Evolutionary conservation across 2,888 invertebrate genomes (phyloP).

Genomic region (Gari tellinella): DNA sequence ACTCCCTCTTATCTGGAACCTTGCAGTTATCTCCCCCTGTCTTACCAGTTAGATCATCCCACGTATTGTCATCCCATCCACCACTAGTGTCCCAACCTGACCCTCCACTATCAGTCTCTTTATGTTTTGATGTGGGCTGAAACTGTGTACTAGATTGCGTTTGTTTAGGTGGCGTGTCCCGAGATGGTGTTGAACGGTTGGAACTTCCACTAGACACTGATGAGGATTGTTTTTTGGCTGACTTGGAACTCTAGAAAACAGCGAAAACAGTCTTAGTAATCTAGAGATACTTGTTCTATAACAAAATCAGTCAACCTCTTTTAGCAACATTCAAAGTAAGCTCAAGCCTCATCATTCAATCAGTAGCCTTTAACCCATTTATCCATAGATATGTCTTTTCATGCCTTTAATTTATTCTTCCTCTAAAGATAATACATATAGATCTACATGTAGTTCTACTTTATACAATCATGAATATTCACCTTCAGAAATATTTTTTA

Average conservation of each 20-base stretch:
- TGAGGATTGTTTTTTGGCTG: slow-evolving; percentile 2
- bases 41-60: slow-evolving; percentile 57
- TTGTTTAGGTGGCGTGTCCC: slow-evolving; percentile 33
- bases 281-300: too few relatives aligned
- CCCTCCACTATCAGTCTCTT: background rate
- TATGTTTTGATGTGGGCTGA: slow-evolving; percentile 6
- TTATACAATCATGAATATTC: too few relatives aligned
- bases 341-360: too few relatives aligned
- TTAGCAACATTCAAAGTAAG: too few relatives aligned
- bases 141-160: slow-evolving; percentile 9
- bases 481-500: too few relatives aligned
- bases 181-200: slow-evolving; percentile 30
- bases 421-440: too few relatives aligned
- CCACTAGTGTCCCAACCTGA: slow-evolving; percentile 73
- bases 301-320: too few relatives aligned
- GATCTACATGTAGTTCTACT: too few relatives aligned
- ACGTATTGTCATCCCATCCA: slow-evolving; percentile 58
- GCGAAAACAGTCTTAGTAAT: too few relatives aligned
- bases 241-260: background rate
- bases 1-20: too few relatives aligned
- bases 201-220: slow-evolving; percentile 29
- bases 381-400: background rate
- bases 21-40: background rate
- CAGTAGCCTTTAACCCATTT: background rate
- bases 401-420: too few relatives aligned